These are phyloP conservation scores for Proteles cristata DNA, from an alignment of 2,113 vertebrate species.

Conservation along the genomic window DNA sequence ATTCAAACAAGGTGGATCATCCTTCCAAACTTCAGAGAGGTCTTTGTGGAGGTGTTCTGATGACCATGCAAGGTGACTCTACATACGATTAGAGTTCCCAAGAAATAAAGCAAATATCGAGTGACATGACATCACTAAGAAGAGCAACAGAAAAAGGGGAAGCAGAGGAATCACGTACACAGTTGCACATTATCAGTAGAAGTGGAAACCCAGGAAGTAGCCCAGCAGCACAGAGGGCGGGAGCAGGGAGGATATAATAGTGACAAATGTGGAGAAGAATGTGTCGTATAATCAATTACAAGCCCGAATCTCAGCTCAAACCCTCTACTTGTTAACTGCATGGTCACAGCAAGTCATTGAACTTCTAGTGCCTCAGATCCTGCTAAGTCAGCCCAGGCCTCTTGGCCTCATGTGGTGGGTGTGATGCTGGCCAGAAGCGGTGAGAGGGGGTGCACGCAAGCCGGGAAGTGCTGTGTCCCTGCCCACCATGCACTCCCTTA, in stretches of 20 bases:
- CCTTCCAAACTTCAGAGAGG: neutral
- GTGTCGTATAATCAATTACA: no score
- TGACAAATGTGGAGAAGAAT: fast-evolving
- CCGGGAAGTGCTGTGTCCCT: fast-evolving
- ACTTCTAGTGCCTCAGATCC: neutral
- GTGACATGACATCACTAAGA: fast-evolving
- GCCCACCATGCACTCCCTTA: fast-evolving
- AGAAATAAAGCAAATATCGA: neutral
- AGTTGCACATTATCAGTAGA: neutral
- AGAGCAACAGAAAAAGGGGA: neutral
- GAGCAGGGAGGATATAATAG: fast-evolving
- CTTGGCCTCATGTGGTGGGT: fast-evolving
- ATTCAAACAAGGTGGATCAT: neutral
- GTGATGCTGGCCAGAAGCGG: no score
- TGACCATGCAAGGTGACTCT: neutral
- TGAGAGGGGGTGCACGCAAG: fast-evolving
- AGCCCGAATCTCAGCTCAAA: neutral
- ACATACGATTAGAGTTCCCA: no score
- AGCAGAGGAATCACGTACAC: fast-evolving
- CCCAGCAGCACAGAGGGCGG: fast-evolving
- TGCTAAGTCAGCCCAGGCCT: no score
- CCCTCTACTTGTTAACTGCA: fast-evolving
- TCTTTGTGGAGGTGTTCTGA: neutral
- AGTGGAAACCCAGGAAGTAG: neutral
- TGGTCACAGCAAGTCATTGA: neutral